Percentiles rank a stretch among this genome's conserved stretches.
Conservation (phyloP, 2,113 vertebrate species). For the human region DNA sequence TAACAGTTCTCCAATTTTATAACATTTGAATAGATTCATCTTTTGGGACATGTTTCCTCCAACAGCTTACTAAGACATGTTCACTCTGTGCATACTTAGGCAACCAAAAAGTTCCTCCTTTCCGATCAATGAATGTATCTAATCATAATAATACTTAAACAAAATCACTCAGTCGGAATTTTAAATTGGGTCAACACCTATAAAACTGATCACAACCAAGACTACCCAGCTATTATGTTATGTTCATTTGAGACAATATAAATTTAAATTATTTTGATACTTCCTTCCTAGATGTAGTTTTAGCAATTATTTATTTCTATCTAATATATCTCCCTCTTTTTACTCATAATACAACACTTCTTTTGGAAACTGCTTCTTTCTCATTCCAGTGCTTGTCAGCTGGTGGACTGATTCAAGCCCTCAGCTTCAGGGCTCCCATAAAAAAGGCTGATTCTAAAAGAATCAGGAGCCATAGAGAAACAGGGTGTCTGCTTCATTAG, state of each 20-base stretch:
- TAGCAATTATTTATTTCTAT: not conserved
- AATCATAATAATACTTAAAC: not conserved
- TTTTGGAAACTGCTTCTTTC: not conserved
- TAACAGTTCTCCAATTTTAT: not conserved
- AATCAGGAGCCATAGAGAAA: not conserved
- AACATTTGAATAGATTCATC: not conserved
- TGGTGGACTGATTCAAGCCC: no score
- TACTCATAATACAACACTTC: not conserved
- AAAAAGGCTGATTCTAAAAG: not conserved
- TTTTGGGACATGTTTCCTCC: not conserved
- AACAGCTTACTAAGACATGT: not conserved
- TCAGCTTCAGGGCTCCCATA: not conserved
- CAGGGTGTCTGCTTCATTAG: not conserved
- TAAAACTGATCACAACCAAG: not conserved
- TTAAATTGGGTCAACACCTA: not conserved
- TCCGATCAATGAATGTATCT: not conserved
- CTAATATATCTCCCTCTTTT: not conserved
- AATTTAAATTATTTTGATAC: not conserved
- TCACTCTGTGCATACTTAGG: not conserved
- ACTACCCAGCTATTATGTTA: not conserved
- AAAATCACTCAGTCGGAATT: not conserved
- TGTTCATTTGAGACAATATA: not conserved
- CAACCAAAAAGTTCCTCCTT: not conserved
- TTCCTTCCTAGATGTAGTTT: not conserved
- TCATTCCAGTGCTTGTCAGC: not conserved